Evolutionary conservation across 35 echinoderm and acorn worm genomes (phyloP), one percentile per base, ranked within the genome.

Genomic region (Heliocidaris erythrogramma): DNA sequence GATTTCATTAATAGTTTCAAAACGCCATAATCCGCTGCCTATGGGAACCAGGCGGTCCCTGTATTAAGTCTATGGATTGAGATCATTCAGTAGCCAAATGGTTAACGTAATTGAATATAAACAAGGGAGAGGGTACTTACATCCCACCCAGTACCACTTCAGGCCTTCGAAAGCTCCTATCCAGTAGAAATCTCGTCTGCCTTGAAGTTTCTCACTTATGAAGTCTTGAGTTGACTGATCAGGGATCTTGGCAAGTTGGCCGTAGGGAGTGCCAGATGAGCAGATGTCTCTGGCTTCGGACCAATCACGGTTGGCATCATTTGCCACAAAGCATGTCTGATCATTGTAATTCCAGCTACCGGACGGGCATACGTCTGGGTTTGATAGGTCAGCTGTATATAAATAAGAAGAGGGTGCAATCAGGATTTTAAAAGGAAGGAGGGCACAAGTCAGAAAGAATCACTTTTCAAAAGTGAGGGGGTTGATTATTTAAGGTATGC

Each of bases 151-250:
- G 87, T 89, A 89, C 87, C 87, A 89, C 31, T 48, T 48, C 10
- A 42, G 47, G 9, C 31, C 87, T 32, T 89, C 31, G 31, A 48
- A 89, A 89, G 32, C 87, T 27, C 87, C 87, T 32, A 89, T 89
- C 87, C 87, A 89, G 31, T 89, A 86, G 85, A 21, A 89, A 42
- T 89, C 31, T 2, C 2, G 4, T 32, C 47, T 17, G 87, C 17
- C 32, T 89, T 89, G 87, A 42, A 89, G 47, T 89, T 42, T 32
- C 31, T 31, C 87, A 3, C 5, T n/a, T 48, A 89, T 31, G 47
- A 89, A 89, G 9, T 89, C 87, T 89, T 89, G 87, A 13, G 87
- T 89, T 14, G 31, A 13, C 32, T 89, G 87, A 30, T 89, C 87
- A 24, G 47, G 87, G 13, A 89, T 89, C 18, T 89, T 89, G 31